A percentile compares a stretch with the other conserved stretches of the same genome.
phyloP scores from a whole-genome alignment of 2,113 vertebrate genomes.

The Sarotherodon lohbergeri region DNA sequence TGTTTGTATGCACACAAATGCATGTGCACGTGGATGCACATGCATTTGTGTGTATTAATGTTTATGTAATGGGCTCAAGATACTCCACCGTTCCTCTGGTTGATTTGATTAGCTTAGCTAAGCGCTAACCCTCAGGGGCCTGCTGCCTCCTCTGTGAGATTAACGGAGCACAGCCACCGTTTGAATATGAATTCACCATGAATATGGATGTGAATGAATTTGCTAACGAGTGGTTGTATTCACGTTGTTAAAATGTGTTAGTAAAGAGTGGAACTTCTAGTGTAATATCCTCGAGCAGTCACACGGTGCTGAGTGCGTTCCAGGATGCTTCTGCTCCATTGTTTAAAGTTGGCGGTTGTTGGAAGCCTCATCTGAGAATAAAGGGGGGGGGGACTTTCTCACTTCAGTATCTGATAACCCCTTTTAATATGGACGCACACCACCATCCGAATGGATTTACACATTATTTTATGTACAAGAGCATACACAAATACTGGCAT shows the following conservation, averaged over 20 bases:
- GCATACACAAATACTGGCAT: background rate
- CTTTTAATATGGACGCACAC: slow-evolving; percentile 3
- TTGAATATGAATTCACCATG: slow-evolving; percentile 61
- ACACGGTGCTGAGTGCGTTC: background rate
- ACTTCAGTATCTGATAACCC: slow-evolving; percentile 22
- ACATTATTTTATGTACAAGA: background rate
- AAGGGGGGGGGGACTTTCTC: background rate
- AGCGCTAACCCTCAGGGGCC: slow-evolving; percentile 57
- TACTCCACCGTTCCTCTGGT: slow-evolving; percentile 20
- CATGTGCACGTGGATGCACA: background rate
- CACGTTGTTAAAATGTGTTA: slow-evolving; percentile 6
- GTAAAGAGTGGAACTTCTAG: slow-evolving; percentile 28
- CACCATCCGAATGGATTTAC: background rate
- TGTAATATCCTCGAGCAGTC: slow-evolving; percentile 35
- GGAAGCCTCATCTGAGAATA: slow-evolving; percentile 39
- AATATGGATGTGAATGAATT: slow-evolving; percentile 56
- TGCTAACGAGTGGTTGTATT: slow-evolving; percentile 56
- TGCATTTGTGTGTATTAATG: slow-evolving; percentile 19
- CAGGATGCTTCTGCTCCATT: slow-evolving; percentile 1
- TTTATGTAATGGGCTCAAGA: slow-evolving; percentile 58
- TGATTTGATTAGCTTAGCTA: slow-evolving; percentile 69
- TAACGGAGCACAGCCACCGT: slow-evolving; percentile 54
- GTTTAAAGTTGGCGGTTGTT: slow-evolving; percentile 45
- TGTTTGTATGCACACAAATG: background rate
- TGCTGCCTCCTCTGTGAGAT: slow-evolving; percentile 52